Evolutionary conservation across 2,888 invertebrate species (phyloP).

Genomic region (Eledona agricola): DNA sequence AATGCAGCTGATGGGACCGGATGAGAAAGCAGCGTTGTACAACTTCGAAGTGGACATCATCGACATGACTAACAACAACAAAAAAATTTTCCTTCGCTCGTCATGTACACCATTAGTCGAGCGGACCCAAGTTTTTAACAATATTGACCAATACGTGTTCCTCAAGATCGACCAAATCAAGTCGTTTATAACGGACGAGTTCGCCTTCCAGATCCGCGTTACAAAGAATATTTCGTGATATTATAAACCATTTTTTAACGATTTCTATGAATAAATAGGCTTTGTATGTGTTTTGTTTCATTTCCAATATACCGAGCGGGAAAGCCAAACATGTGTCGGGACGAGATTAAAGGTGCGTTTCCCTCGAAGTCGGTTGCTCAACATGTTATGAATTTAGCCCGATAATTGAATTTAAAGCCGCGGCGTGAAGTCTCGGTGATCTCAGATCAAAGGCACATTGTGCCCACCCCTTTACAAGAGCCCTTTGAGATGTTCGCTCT

Average conservation of each 20-base stretch:
- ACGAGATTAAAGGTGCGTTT: constrained; percentile 26
- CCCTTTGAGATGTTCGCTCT: constrained; percentile 42
- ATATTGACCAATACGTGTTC: constrained; percentile 5
- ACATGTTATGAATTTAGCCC: constrained; percentile 41
- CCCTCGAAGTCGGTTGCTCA: constrained; percentile 19
- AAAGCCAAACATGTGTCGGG: neutral
- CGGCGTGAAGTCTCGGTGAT: constrained; percentile 45
- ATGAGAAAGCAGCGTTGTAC: constrained; percentile 47
- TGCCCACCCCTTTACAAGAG: constrained; percentile 35
- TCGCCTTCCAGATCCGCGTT: constrained; percentile 19
- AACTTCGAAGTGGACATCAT: constrained; percentile 54
- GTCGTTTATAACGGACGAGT: constrained; percentile 11
- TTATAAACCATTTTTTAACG: neutral
- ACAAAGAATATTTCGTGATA: constrained; percentile 7
- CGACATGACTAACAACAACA: constrained; percentile 44
- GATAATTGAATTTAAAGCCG: constrained; percentile 47
- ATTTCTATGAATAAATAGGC: neutral
- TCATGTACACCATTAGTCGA: constrained; percentile 11
- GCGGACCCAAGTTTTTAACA: constrained; percentile 6
- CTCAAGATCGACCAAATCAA: constrained; percentile 14
- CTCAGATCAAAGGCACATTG: constrained; percentile 45
- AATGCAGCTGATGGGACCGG: constrained; percentile 51
- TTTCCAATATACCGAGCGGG: neutral
- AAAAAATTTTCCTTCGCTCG: constrained; percentile 43
- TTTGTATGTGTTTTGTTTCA: neutral